phyloP scores from a whole-genome alignment of 2,888 invertebrate species.

The Chaetogeoica ovagalla region DNA sequence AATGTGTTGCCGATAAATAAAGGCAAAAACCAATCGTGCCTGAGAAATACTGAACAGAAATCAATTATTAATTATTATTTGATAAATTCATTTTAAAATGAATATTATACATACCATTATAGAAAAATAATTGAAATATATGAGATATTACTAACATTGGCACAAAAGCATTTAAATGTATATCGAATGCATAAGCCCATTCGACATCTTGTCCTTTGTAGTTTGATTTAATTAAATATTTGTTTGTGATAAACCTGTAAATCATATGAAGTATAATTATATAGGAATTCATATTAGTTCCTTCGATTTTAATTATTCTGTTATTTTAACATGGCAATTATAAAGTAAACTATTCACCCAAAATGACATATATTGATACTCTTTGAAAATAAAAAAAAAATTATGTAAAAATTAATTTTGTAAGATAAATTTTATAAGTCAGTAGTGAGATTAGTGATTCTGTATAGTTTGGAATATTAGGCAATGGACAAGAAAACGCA shows the following conservation, averaged over 20 bases:
- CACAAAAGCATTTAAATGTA: constrained; percentile 97
- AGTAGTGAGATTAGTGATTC: too few species aligned
- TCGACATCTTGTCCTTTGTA: constrained; percentile 80
- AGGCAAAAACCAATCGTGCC: constrained; percentile 76
- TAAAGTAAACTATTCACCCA: too few species aligned
- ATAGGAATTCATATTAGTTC: too few species aligned
- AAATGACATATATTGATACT: too few species aligned
- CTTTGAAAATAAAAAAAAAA: too few species aligned
- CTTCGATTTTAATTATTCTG: too few species aligned
- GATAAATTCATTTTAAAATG: not conserved
- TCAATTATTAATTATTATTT: not conserved
- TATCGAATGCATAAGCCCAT: constrained; percentile 98
- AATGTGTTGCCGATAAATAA: constrained; percentile 87
- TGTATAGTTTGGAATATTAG: too few species aligned
- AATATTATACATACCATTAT: constrained; percentile 68
- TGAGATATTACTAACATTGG: constrained; percentile 94
- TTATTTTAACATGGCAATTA: too few species aligned
- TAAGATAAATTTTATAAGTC: too few species aligned
- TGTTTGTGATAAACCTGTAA: constrained; percentile 67
- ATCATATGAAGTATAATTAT: constrained; percentile 12
- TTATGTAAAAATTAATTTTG: too few species aligned
- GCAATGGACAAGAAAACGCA: too few species aligned
- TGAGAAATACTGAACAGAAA: constrained; percentile 72
- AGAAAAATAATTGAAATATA: constrained; percentile 86
- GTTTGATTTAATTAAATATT: constrained; percentile 71